Evolutionary conservation across 2,888 invertebrate species (phyloP).

Genomic region (Platycheirus albimanus): DNA sequence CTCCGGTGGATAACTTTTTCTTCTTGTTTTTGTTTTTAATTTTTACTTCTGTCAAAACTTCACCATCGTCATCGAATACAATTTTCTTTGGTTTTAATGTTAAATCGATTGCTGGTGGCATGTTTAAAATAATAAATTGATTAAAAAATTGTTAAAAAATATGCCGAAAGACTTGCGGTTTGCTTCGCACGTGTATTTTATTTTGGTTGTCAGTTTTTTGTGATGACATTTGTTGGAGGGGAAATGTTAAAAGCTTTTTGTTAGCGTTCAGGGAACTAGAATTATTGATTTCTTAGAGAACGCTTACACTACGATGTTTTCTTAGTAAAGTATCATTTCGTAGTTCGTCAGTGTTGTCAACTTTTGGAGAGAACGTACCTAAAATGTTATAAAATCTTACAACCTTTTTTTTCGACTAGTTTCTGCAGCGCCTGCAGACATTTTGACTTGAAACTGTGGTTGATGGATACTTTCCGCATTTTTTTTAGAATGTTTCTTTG

Average conservation of each 20-base stretch:
- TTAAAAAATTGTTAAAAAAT: constrained; percentile 8
- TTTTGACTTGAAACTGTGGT: too few relatives aligned
- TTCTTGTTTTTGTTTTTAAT: constrained; percentile 38
- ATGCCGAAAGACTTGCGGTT: constrained; percentile 28
- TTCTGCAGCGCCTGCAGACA: too few relatives aligned
- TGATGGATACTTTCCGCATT: too few relatives aligned
- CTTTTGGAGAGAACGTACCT: too few relatives aligned
- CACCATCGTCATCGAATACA: constrained; percentile 78
- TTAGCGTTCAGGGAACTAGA: constrained; percentile 26
- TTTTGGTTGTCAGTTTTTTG: constrained; percentile 56
- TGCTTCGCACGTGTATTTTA: constrained; percentile 52
- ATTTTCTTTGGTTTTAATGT: constrained; percentile 78
- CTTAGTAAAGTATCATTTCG: too few relatives aligned
- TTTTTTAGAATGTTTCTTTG: too few relatives aligned
- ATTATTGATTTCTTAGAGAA: background rate
- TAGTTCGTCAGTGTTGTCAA: too few relatives aligned
- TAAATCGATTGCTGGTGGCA: constrained; percentile 60
- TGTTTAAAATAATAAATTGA: constrained; percentile 22
- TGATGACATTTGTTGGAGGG: constrained; percentile 57
- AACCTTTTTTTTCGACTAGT: too few relatives aligned
- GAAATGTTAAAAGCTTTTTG: constrained; percentile 12
- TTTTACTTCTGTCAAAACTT: constrained; percentile 75
- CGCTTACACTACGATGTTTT: background rate
- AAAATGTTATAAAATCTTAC: too few relatives aligned
- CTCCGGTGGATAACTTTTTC: constrained; percentile 64